A percentile compares a stretch with the other conserved stretches of the same genome.
phyloP scores from a whole-genome alignment of 2,797 vertebrate genomes.

The Enteromius viviparus region DNA sequence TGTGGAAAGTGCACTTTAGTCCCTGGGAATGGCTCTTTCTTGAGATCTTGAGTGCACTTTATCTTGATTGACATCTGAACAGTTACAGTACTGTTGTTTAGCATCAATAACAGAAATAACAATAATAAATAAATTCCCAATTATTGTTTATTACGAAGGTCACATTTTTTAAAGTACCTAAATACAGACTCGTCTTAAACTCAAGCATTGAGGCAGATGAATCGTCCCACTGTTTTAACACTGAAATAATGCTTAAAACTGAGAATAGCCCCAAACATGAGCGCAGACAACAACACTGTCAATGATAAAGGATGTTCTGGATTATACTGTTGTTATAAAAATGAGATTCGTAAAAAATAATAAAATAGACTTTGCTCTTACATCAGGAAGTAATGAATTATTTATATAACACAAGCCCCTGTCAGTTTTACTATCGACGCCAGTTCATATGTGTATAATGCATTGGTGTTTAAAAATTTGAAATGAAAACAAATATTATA shows the following conservation, averaged over 20 bases:
- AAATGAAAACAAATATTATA: conserved; percentile 51
- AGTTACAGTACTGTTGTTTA: background rate
- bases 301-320: conserved; percentile 12
- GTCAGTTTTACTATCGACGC: background rate
- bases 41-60: background rate
- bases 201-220: conserved; percentile 24
- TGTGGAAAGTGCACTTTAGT: conserved; percentile 19
- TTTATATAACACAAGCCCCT: conserved; percentile 29
- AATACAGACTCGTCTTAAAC: conserved; percentile 57
- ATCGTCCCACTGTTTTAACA: conserved; percentile 32
- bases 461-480: conserved; percentile 40
- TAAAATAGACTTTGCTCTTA: conserved; percentile 58
- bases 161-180: conserved; percentile 57
- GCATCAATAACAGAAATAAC: background rate
- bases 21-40: background rate
- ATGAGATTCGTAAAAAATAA: conserved; percentile 48
- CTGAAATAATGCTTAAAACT: conserved; percentile 26
- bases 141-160: conserved; percentile 60
- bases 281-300: conserved; percentile 11
- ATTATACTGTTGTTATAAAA: conserved; percentile 29
- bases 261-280: conserved; percentile 25
- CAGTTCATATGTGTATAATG: conserved; percentile 24
- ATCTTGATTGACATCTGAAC: background rate
- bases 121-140: background rate
- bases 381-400: conserved; percentile 33